Evolutionary conservation across 2,888 invertebrate genomes (phyloP).

Genomic region (Spilarctia lutea): DNA sequence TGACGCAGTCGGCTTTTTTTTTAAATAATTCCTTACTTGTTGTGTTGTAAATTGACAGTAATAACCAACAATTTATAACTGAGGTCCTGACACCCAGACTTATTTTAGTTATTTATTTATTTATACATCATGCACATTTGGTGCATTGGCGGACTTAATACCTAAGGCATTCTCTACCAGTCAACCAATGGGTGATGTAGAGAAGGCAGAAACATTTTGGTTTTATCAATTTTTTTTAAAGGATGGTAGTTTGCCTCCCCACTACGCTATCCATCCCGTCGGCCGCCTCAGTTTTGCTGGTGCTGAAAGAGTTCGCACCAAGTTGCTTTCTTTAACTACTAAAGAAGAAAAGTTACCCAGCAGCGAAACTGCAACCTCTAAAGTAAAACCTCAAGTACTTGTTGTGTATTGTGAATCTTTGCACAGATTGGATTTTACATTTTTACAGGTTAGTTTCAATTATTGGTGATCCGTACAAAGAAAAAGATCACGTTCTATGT

Average conservation of each 20-base stretch:
- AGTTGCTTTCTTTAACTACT: conserved; percentile 61
- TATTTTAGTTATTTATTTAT: too few species aligned
- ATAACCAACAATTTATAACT: too few species aligned
- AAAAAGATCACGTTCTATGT: neutral
- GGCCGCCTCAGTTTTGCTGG: conserved; percentile 78
- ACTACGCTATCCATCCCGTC: conserved; percentile 74
- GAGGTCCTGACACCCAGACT: neutral
- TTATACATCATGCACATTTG: too few species aligned
- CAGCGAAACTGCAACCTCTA: conserved; percentile 30
- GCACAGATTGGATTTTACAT: conserved; percentile 89
- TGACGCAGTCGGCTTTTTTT: too few species aligned
- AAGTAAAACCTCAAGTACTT: conserved; percentile 60
- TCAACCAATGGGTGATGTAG: too few species aligned
- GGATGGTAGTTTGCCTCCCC: conserved; percentile 67
- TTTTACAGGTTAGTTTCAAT: conserved; percentile 84
- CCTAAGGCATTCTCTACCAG: too few species aligned
- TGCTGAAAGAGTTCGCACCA: conserved; percentile 74
- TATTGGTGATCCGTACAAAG: neutral
- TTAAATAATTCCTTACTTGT: too few species aligned
- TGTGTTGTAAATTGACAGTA: too few species aligned
- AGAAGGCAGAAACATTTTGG: too few species aligned
- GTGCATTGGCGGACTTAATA: too few species aligned
- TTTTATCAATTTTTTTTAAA: too few species aligned
- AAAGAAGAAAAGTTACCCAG: conserved; percentile 27
- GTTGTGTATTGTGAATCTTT: conserved; percentile 89